Conservation (phyloP, 2,113 vertebrate genomes). For the Scolopax mira region DNA sequence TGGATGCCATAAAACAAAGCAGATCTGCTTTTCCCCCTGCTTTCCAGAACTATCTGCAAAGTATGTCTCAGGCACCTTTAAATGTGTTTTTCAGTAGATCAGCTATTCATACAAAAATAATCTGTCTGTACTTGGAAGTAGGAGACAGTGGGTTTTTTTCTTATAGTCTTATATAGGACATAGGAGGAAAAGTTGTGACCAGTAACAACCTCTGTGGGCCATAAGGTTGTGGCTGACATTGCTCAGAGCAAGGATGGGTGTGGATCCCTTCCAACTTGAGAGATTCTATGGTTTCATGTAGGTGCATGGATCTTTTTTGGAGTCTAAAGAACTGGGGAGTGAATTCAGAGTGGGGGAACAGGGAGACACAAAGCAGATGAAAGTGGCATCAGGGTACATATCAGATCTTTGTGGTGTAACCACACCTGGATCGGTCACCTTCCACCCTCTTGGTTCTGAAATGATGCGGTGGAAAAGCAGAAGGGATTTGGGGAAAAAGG, state of each 20-base stretch:
- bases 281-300: background rate
- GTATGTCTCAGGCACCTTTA: background rate
- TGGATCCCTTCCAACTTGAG: background rate
- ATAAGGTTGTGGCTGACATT: background rate
- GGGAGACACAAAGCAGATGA: background rate
- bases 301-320: background rate
- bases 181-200: background rate
- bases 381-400: no score
- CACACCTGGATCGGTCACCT: background rate
- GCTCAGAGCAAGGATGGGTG: background rate
- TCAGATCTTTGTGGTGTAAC: background rate
- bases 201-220: rapidly evolving
- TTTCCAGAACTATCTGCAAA: background rate
- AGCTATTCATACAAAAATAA: background rate
- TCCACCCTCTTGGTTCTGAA: background rate
- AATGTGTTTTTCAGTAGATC: background rate
- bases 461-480: background rate
- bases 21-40: background rate
- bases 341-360: background rate
- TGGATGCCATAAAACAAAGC: background rate
- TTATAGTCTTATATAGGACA: background rate
- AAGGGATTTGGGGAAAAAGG: background rate
- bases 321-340: background rate
- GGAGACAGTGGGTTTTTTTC: background rate
- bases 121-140: background rate